A percentile compares a stretch with the other conserved stretches of the same genome.
phyloP scores from a whole-genome alignment of 1,140 invertebrate genomes.

The Drosophila pseudoobscura region DNA sequence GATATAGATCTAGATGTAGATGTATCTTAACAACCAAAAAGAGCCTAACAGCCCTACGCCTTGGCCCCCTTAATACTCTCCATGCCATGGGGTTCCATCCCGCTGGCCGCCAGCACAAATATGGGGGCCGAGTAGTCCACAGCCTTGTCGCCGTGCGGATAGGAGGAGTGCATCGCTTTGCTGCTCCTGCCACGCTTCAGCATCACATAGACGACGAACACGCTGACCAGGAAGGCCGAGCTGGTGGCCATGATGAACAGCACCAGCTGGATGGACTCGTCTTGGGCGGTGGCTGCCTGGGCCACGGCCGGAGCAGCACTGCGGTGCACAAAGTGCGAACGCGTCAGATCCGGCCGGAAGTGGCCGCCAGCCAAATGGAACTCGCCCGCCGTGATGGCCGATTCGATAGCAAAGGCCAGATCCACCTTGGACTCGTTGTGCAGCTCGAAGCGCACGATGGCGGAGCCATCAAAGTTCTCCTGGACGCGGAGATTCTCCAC shows the following conservation, averaged over 20 bases:
- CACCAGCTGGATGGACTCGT: slow-evolving; percentile 76
- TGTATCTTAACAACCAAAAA: slow-evolving; percentile 49
- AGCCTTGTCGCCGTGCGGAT: slow-evolving; percentile 59
- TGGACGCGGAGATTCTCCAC: slow-evolving; percentile 82
- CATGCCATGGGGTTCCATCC: slow-evolving; percentile 37
- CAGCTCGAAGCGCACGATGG: slow-evolving; percentile 74
- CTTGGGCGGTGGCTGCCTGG: slow-evolving; percentile 62
- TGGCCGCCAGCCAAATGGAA: slow-evolving; percentile 68
- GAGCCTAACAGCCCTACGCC: slow-evolving; percentile 47
- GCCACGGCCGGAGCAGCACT: slow-evolving; percentile 49
- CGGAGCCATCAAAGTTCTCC: slow-evolving; percentile 78
- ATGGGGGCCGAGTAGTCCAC: slow-evolving; percentile 77
- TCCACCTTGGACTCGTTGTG: slow-evolving; percentile 78
- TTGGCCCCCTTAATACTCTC: slow-evolving; percentile 56
- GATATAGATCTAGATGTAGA: slow-evolving; percentile 7
- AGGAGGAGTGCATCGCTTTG: slow-evolving; percentile 46
- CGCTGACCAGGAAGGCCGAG: slow-evolving; percentile 80
- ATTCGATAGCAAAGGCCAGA: slow-evolving; percentile 79
- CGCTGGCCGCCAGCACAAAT: slow-evolving; percentile 70
- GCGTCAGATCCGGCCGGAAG: slow-evolving; percentile 69
- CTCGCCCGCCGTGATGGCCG: slow-evolving; percentile 58
- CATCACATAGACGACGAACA: slow-evolving; percentile 82
- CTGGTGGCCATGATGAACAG: slow-evolving; percentile 81
- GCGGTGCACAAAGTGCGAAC: slow-evolving; percentile 76
- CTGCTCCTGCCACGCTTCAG: slow-evolving; percentile 65